Base-by-base conservation (phyloP, 2,888 invertebrate genomes). In the Phaedon cochleariae region DNA sequence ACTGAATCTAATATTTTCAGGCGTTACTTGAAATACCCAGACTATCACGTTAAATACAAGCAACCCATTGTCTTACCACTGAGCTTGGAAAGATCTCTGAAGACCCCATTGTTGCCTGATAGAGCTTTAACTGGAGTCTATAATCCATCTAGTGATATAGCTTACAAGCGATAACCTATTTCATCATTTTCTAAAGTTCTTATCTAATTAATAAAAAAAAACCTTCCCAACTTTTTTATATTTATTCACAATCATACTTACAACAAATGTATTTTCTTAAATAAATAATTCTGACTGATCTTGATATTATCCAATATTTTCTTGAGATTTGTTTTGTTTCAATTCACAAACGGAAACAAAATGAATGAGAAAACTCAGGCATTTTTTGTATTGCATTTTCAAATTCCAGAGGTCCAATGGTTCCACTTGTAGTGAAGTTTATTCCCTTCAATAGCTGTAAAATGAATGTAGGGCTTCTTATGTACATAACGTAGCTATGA, bases 371-470 rank as follows among this genome's bases (percentile, higher is more conserved):
- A 77, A 90, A 90, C 74, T 90, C 90, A 0, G 89, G 86, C 77
- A 90, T 85, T 80, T 89, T 87, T 1, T 86, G 80, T 70, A 90
- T 83, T 1, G 88, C 86, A 68, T 89, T 87, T 68, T 86, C 83
- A 76, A 90, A 90, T 81, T 90, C 90, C 69, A 85, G 82, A 21
- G 85, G 76, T 6, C 87, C 87, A 65, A 90, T 87, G 63, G 85
- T 85, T 10, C 88, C 88, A 26, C 84, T 86, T 63, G 83, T 82
- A 75, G 88, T 87, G 41, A 90, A 80, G 75, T 89, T 87, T 77
- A 89, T 87, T 83, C 90, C 89, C 54, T 87, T 80, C 53, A 90
- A 73, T 65, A 90, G 83, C 90, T 90, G 82, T 54, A 85, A n/a
- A n/a, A 84, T 18, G 7, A 48, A 48, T 15, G 17, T 52, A 64